Base-by-base conservation (phyloP, 2,797 vertebrate genomes). In the Perodicticus potto region DNA sequence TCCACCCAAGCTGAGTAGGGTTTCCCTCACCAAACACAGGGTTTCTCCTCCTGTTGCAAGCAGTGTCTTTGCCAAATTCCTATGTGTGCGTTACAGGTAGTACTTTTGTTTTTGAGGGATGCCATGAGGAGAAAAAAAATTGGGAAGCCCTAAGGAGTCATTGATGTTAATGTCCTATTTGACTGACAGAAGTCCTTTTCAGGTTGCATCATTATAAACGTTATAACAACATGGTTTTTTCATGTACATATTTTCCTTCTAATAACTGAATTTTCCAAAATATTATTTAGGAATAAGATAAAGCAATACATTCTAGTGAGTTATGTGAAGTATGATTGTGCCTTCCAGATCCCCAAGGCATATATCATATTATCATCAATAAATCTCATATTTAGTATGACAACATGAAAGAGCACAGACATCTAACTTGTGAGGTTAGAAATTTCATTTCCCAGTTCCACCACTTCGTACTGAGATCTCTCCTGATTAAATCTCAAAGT, bases 361-460 rank as follows among this genome's bases (percentile, higher is more conserved):
- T 87, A 32, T 10, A 40, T 91, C 13, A 85, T 86, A n/a, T 72
- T 65, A 49, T 17, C 17, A 86, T 55, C 76, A 87, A 70, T 89
- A 86, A 86, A 88, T 82, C 37, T 96, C 69, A 49, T 7, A 61
- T 69, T 91, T 94, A 67, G 65, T 94, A 22, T 77, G 45, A 73
- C 55, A 40, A 95, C 86, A 91, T 40, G 55, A 80, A 96, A 92
- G 19, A 85, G 9, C 40, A 85, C 22, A 37, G 12, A 7, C 59
- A 27, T 49, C 20, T 72, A 83, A 87, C 45, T 69, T 89, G 34
- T 23, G 23, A 59, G 32, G 10, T 4, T 78, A 32, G 23, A 77
- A 73, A 80, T 85, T 74, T 55, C 91, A 78, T 86, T 59, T 93
- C 53, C 76, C 37, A 92, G 32, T 76, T 65, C 43, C 49, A 45